Evolutionary conservation across 2,113 vertebrate species (phyloP), one percentile per base, ranked within the genome.

Genomic region (Barbus barbus): DNA sequence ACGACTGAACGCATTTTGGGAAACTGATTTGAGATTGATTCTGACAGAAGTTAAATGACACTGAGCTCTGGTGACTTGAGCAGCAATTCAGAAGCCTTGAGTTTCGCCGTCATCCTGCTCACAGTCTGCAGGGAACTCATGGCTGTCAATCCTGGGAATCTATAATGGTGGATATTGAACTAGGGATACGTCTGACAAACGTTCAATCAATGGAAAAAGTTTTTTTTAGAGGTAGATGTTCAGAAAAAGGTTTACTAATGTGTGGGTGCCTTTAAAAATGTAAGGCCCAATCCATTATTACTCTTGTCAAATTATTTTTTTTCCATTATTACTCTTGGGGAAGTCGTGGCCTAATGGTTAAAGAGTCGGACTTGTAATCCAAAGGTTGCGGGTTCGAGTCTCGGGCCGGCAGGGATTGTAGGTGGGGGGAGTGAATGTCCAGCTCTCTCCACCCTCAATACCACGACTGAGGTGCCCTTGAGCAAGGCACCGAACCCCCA

Each of bases 21-120:
- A 80, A 85, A 85, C 67, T 38, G 75, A 87, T 82, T 26, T 16
- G 65, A 83, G 80, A 87, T 87, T 87, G 61, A 77, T 85, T 74
- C 22, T 56, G 83, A 87, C 83, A 85, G 83, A 61, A 87, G 46
- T 85, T 87, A 85, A 87, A 87, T 85, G 86, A 85, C 75, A 85
- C 58, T 85, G 56, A 87, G 78, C 75, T 83, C 41, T 60, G 26
- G 60, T 75, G 69, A 82, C 69, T 83, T 78, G 60, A 85, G 67
- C 71, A 85, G 75, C 86, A 80, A 81, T 85, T 81, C 86, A 83
- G 84, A 85, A 20, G 67, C 60, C 73, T 14, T 8, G 38, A 80
- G 67, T 73, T 75, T 61, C 61, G 18, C 83, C 56, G 7, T 75
- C 69, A 44, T 65, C 5, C 36, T 24, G 6, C 31, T 58, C 33